Percentiles rank a stretch among this genome's conserved stretches.
These are phyloP conservation scores for Drosophila quadrilineata DNA, from an alignment of 1,140 invertebrate species.

Conservation along the genomic window DNA sequence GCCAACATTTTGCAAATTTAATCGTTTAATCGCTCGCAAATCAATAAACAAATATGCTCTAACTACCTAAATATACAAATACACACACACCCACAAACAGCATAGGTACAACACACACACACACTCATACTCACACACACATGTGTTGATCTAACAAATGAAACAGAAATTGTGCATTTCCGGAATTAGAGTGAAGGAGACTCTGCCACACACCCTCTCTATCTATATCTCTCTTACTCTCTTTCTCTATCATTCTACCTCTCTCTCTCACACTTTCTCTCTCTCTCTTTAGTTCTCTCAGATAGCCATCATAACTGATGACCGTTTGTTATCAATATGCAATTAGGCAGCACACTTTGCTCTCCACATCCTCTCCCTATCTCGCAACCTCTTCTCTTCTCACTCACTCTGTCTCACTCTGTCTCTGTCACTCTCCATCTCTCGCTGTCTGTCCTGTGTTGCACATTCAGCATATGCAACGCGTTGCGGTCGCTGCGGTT, in stretches of 20 bases:
- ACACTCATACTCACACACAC: conserved; percentile 1
- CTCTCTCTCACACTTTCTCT: background rate
- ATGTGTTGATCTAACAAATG: conserved; percentile 48
- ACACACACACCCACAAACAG: too few relatives aligned
- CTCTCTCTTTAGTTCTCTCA: background rate
- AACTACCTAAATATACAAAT: background rate
- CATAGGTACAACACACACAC: background rate
- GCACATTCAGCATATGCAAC: conserved; percentile 60
- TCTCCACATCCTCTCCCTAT: too few relatives aligned
- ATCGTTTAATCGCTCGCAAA: conserved; percentile 50
- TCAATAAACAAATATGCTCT: conserved; percentile 27
- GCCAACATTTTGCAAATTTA: conserved; percentile 46
- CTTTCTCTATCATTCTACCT: background rate
- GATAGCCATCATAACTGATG: conserved; percentile 59
- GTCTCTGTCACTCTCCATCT: too few relatives aligned
- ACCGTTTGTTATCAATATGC: conserved; percentile 73
- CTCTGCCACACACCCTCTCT: conserved; percentile 1
- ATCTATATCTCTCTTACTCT: background rate
- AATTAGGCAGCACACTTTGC: conserved; percentile 58
- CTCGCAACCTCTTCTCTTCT: too few relatives aligned
- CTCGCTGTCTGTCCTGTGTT: background rate
- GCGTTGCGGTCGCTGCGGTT: conserved; percentile 47
- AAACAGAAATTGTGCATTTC: conserved; percentile 64
- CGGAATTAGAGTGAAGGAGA: too few relatives aligned
- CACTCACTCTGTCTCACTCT: too few relatives aligned